Base-by-base conservation (phyloP, 2,888 invertebrate genomes). In the Eupithecia pulchellata region DNA sequence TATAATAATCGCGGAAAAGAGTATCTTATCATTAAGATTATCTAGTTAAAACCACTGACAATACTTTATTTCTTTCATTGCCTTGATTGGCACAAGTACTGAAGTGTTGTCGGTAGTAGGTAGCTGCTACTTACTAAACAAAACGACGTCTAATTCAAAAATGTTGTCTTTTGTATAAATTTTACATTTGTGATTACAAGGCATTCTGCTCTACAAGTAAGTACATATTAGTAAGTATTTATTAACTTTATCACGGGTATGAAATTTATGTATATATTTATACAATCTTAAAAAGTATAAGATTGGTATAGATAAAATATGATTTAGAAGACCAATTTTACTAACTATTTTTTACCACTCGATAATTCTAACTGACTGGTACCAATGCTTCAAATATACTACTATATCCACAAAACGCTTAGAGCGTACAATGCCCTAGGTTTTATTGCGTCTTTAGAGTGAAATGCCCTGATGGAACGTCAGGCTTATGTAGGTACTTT, bases 1-100 rank as follows among this genome's bases (percentile, higher is more conserved):
- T 86, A 82, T 83, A 85, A 82, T 91, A 92, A 92, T 92, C 89
- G 82, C 81, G 84, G 78, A 75, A 84, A 82, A 81, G 77, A 78
- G 79, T 80, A 82, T 81, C 88, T 93, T 93, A 93, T 93, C 93
- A 89, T 86, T 82, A 86, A 88, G 91, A 93, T 92, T 90, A 91
- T 91, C 91, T 88, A 84, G 84, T 90, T 93, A 91, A 91, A 93
- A 90, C 89, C 86, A 81, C 84, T 81, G 84, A 79, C 85, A 80
- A 85, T 89, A 85, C 84, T 89, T 89, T 86, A 81, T 85, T 84
- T 82, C 81, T 87, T 89, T 87, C 91, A 93, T 91, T 93, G 82
- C 81, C 78, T 84, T 81, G 78, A 82, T 80, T 83, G 85, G 83
- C 82, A 84, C 83, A 80, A 80, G 78, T 81, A 80, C 82, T 78